A percentile compares a stretch with the other conserved stretches of the same genome.
These are phyloP conservation scores for Phrynosoma platyrhinos DNA, from an alignment of 2,113 vertebrate species.

Conservation along the genomic window DNA sequence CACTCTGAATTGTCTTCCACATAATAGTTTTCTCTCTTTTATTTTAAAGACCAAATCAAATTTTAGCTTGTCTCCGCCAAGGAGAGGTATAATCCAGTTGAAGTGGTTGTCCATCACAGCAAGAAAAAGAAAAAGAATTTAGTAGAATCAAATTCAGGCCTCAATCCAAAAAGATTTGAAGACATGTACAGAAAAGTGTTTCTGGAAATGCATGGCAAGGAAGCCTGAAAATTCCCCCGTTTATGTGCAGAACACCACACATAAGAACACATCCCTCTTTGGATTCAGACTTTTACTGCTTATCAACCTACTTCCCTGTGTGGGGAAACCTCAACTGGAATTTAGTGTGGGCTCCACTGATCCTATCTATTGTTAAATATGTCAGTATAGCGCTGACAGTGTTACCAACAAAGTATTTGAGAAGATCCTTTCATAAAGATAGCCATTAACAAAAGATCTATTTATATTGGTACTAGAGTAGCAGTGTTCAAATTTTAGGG, in stretches of 20 bases:
- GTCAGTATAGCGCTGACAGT: slow-evolving; percentile 47
- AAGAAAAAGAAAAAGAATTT: not conserved
- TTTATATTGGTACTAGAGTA: slow-evolving; percentile 50
- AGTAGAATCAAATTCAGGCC: not conserved
- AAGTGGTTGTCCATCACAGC: not conserved
- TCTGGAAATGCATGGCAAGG: not conserved
- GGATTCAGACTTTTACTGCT: not conserved
- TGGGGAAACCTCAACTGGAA: not conserved
- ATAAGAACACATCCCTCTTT: not conserved
- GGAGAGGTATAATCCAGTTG: not conserved
- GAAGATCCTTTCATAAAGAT: slow-evolving; percentile 42
- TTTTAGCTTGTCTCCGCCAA: not conserved
- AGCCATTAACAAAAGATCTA: slow-evolving; percentile 41
- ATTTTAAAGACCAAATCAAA: not conserved
- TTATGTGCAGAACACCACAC: not conserved
- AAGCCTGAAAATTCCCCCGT: not conserved
- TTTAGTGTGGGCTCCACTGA: not conserved
- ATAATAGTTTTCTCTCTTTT: not conserved
- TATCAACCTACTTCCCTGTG: not conserved
- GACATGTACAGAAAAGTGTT: not conserved
- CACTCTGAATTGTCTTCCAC: not conserved
- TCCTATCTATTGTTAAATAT: slow-evolving; percentile 13
- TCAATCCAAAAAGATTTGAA: not conserved
- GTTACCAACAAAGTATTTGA: slow-evolving; percentile 35
- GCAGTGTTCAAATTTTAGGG: slow-evolving; percentile 51